Percentiles rank a stretch among this genome's conserved stretches.
These are phyloP conservation scores for Capreolus pygargus DNA, from an alignment of 2,113 vertebrate species.

Conservation along the genomic window DNA sequence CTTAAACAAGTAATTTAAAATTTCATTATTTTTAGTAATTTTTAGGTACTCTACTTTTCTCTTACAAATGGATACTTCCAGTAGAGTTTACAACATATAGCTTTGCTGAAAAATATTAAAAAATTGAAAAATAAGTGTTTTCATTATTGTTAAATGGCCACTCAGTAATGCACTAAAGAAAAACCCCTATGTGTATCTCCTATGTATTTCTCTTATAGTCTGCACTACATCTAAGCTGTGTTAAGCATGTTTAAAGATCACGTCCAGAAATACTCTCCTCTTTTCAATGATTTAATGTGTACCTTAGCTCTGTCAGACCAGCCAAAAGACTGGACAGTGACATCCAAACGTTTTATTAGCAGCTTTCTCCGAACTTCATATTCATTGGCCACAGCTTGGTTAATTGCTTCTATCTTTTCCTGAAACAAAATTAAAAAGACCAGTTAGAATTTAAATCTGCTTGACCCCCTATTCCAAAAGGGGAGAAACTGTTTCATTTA, in stretches of 20 bases:
- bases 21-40: neutral
- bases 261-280: neutral
- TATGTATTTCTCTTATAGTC: neutral
- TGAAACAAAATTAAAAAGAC: constrained; percentile 76
- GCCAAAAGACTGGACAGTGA: constrained; percentile 98
- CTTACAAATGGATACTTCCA: neutral
- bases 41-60: neutral
- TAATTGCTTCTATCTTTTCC: constrained; percentile 98
- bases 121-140: neutral
- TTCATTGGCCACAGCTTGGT: constrained; percentile 95
- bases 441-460: constrained; percentile 10
- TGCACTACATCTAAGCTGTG: neutral
- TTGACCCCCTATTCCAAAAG: neutral
- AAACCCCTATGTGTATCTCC: neutral
- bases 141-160: neutral
- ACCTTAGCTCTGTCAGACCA: constrained; percentile 99
- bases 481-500: constrained; percentile 13
- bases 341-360: constrained; percentile 96
- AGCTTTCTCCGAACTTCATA: constrained; percentile 97
- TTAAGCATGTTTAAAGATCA: neutral
- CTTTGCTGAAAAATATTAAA: constrained; percentile 21
- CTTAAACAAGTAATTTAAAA: neutral
- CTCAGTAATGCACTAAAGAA: neutral
- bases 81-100: neutral
- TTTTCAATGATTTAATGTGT: constrained; percentile 57